These are phyloP conservation scores for Syncerus caffer DNA, from an alignment of 2,797 vertebrate species.

Conservation along the genomic window DNA sequence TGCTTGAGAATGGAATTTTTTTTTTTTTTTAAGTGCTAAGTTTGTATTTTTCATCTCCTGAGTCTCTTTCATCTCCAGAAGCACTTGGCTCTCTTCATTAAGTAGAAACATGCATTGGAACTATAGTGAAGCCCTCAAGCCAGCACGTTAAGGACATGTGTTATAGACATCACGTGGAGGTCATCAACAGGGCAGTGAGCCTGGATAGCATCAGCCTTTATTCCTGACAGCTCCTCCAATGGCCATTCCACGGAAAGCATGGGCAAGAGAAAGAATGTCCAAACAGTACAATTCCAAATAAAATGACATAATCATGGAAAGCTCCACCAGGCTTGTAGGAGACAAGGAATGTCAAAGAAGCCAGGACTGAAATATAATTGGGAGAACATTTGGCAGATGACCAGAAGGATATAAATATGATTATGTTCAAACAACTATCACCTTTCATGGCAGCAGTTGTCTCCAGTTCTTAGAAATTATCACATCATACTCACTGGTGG, in stretches of 20 bases:
- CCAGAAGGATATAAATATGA: constrained; percentile 68
- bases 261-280: constrained; percentile 50
- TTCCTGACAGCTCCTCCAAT: constrained; percentile 77
- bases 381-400: constrained; percentile 70
- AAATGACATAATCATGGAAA: constrained; percentile 80
- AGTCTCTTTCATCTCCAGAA: constrained; percentile 42
- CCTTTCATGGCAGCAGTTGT: background rate
- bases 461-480: constrained; percentile 6
- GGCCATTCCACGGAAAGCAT: constrained; percentile 73
- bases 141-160: constrained; percentile 73
- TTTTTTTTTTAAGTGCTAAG: background rate
- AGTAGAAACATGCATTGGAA: constrained; percentile 67
- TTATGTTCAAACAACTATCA: background rate
- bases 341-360: constrained; percentile 71
- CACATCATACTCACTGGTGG: background rate
- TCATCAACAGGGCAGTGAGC: constrained; percentile 78
- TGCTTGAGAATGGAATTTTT: background rate
- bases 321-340: constrained; percentile 75
- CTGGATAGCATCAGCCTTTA: constrained; percentile 78
- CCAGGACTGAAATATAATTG: constrained; percentile 74
- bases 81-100: background rate
- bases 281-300: constrained; percentile 74
- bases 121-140: constrained; percentile 76
- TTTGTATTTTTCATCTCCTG: constrained; percentile 17
- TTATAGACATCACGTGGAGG: constrained; percentile 76